Evolutionary conservation across 2,888 invertebrate species (phyloP), one percentile per base, ranked within the genome.

Genomic region (Polyommatus icarus): DNA sequence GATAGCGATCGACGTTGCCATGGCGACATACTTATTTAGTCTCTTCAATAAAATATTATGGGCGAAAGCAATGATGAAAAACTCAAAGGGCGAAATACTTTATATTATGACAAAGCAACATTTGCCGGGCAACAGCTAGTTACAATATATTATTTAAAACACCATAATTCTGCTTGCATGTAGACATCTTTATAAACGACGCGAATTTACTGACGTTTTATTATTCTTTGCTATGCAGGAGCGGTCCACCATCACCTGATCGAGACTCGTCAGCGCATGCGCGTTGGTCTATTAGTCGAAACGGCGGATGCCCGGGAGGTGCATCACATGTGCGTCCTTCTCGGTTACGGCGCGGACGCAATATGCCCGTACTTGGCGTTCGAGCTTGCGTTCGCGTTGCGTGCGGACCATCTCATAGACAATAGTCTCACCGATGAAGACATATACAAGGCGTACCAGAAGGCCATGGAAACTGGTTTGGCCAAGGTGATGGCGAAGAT

Each of bases 361-460:
- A 97, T 99, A 83, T 99, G 99, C 84, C 99, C 99, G 0, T 99
- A 99, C 91, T 91, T 99, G 80, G 99, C 99, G 3, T 98, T 99
- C 90, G 99, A 99, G 91, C 95, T 99, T 83, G 98, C 99, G 32
- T 96, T 96, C 82, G 96, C 97, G 57, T 95, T 99, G 12, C 95
- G 99, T 46, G 96, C 96, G 83, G 98, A 99, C 90, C 97, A 97
- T 71, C 96, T 99, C 10, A 91, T 99, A 50, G 97, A 98, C 83
- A 94, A 96, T 0, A 93, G 95, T 4, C 93, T 97, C 3, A 96
- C 96, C 0, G 98, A 99, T 87, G 96, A 97, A 7, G 95, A 96
- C 78, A 97, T 99, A 82, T 99, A 96, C 90, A 91, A 95, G 79
- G 97, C 99, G 83, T 99, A 99, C 90, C 96, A 98, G 71, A 97